A percentile compares a stretch with the other conserved stretches of the same genome.
Conservation (phyloP, 2,888 invertebrate species). For the Drosophila nr. perissopoda region DNA sequence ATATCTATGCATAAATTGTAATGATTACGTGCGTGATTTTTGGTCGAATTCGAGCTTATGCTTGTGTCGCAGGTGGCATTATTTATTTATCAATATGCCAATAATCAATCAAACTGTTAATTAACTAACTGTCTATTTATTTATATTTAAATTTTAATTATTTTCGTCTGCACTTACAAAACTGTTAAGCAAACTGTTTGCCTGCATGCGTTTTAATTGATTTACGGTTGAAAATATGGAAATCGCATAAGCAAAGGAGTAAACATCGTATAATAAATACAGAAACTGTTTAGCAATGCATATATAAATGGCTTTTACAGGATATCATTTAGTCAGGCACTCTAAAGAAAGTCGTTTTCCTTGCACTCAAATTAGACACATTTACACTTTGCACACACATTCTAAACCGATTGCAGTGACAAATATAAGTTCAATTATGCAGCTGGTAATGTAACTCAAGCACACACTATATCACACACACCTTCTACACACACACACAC, state of each 20-base stretch:
- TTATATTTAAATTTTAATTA: conserved; percentile 65
- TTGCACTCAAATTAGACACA: not conserved
- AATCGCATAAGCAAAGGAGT: not conserved
- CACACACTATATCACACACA: not conserved
- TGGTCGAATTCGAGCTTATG: conserved; percentile 42
- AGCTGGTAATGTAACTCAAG: conserved; percentile 8
- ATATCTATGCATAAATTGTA: conserved; percentile 50
- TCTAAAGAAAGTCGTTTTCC: not conserved
- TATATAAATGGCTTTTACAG: not conserved
- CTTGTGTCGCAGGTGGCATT: conserved; percentile 6
- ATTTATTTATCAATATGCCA: conserved; percentile 52
- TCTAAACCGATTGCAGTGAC: not conserved
- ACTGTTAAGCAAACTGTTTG: not conserved
- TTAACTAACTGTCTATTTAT: conserved; percentile 66
- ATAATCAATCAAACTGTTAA: conserved; percentile 75
- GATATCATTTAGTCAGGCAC: not conserved
- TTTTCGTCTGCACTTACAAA: conserved; percentile 35
- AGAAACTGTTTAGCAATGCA: not conserved
- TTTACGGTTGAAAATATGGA: not conserved
- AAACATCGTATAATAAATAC: not conserved
- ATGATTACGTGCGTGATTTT: conserved; percentile 74
- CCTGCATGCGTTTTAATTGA: not conserved
- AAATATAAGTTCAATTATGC: conserved; percentile 18
- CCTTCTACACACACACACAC: not conserved
- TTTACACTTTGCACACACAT: not conserved